These are phyloP conservation scores for Lophotis ruficrista DNA, from an alignment of 2,113 vertebrate species.

Conservation along the genomic window DNA sequence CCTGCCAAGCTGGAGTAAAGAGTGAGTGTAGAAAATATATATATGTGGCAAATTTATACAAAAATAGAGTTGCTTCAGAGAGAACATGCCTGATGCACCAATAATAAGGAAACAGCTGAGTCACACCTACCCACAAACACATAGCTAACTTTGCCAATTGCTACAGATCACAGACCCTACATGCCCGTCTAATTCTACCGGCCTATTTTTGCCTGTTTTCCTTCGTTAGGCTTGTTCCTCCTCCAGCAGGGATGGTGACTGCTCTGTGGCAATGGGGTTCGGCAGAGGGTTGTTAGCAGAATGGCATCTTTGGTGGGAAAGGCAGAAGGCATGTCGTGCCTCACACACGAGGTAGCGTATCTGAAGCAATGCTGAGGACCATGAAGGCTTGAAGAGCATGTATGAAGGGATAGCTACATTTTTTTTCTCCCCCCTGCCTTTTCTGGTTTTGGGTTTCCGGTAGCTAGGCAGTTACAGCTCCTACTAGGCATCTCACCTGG, in stretches of 20 bases:
- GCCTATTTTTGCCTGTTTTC: not conserved
- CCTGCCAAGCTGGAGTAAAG: not conserved
- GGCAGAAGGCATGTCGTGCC: not conserved
- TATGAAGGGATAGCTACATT: not conserved
- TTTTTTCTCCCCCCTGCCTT: not conserved
- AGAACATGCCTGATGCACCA: not conserved
- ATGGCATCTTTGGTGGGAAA: not conserved
- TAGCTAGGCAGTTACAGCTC: not conserved
- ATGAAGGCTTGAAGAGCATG: accelerated
- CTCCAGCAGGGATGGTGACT: accelerated
- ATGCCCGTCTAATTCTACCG: not conserved
- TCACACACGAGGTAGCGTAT: accelerated
- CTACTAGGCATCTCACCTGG: not conserved
- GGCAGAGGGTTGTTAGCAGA: not conserved
- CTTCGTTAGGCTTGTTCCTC: not conserved
- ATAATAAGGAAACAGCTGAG: not conserved
- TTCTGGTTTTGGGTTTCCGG: not conserved
- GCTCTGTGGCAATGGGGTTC: accelerated
- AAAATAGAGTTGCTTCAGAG: not conserved
- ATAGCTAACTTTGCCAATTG: not conserved
- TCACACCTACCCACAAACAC: not conserved
- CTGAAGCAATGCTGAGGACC: not conserved
- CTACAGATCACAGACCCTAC: not conserved
- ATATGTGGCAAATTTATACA: not conserved
- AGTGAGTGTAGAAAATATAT: not conserved